Conservation (phyloP, 2,113 vertebrate species). For the Sinocyclocheilus grahami region DNA sequence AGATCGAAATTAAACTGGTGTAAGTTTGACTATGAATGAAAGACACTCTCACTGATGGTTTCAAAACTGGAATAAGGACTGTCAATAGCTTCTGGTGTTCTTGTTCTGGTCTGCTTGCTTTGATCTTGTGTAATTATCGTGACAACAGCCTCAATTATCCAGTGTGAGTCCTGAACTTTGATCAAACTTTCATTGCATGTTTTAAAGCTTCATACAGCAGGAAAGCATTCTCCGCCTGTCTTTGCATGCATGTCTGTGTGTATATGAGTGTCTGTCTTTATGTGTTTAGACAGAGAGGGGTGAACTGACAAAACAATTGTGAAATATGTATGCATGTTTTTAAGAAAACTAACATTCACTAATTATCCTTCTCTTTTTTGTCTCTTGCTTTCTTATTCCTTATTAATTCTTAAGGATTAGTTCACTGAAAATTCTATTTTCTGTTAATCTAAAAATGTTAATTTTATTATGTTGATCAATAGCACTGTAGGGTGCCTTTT, state of each 20-base stretch:
- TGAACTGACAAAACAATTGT: not conserved
- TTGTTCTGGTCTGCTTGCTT: constrained; percentile 16
- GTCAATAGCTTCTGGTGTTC: constrained; percentile 8
- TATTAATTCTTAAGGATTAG: not conserved
- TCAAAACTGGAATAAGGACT: not conserved
- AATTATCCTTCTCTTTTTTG: not conserved
- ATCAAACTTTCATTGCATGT: constrained; percentile 49
- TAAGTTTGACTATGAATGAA: not conserved
- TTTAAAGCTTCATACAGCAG: constrained; percentile 53
- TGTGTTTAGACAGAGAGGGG: constrained; percentile 11
- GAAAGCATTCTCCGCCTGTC: constrained; percentile 53
- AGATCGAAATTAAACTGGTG: not conserved
- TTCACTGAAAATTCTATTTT: not conserved
- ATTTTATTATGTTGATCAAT: no score
- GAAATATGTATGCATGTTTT: not conserved
- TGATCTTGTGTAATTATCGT: constrained; percentile 51
- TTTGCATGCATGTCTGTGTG: constrained; percentile 18
- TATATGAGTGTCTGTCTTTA: constrained; percentile 36
- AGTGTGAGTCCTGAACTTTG: constrained; percentile 46
- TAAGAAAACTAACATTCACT: not conserved
- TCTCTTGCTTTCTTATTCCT: not conserved
- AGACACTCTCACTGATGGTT: not conserved
- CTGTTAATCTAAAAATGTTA: no score
- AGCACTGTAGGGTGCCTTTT: no score
- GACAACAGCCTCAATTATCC: constrained; percentile 44